phyloP scores from a whole-genome alignment of 2,113 vertebrate genomes.

The Parus major region DNA sequence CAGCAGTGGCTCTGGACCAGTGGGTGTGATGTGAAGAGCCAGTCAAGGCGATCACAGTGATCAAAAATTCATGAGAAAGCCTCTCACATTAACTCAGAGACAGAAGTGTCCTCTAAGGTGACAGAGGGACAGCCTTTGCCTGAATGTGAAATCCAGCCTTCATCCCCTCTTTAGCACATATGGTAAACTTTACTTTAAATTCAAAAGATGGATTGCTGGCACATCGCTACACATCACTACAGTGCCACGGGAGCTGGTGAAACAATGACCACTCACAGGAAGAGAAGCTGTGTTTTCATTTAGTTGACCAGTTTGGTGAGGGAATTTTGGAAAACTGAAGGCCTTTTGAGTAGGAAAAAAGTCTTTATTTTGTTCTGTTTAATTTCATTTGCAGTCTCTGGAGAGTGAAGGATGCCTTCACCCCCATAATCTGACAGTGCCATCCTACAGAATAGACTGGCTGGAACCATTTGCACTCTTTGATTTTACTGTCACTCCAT shows the following conservation, averaged over 20 bases:
- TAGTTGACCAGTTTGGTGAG: neutral
- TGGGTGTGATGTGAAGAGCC: neutral
- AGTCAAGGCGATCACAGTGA: neutral
- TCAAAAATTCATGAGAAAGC: neutral
- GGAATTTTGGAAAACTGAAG: neutral
- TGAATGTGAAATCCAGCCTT: neutral
- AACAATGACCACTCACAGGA: neutral
- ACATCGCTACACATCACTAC: rapidly evolving
- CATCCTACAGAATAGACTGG: conserved; percentile 61
- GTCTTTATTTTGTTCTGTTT: conserved; percentile 40
- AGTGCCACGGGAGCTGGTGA: neutral
- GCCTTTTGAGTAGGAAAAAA: neutral
- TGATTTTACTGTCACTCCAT: conserved; percentile 76
- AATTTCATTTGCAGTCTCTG: conserved; percentile 32
- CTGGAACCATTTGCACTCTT: conserved; percentile 73
- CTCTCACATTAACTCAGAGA: neutral
- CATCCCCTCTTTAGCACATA: neutral
- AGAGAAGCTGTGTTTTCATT: neutral
- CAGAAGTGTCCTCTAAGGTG: neutral
- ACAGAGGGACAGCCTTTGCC: neutral
- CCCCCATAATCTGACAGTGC: conserved; percentile 12
- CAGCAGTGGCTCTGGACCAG: neutral
- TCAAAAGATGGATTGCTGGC: neutral
- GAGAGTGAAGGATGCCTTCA: conserved; percentile 50
- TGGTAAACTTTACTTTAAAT: neutral